phyloP scores from a whole-genome alignment of 2,797 vertebrate genomes.

The Remorina albescens region DNA sequence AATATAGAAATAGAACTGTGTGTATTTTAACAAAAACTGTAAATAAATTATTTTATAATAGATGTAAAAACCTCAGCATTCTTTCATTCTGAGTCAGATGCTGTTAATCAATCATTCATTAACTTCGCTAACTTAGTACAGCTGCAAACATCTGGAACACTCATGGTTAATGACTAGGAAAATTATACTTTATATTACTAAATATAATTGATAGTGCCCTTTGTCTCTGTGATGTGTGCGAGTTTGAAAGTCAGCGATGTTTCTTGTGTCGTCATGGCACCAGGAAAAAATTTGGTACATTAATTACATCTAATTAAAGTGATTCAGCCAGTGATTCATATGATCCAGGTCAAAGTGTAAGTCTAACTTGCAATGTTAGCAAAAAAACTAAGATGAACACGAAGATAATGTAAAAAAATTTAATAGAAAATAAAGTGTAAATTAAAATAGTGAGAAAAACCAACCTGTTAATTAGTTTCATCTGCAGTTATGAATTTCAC shows the following conservation, averaged over 20 bases:
- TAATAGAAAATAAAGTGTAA: background rate
- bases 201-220: constrained; percentile 6
- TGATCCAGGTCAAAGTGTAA: constrained; percentile 8
- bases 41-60: constrained; percentile 23
- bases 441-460: background rate
- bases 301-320: constrained; percentile 36
- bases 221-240: constrained; percentile 15
- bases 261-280: constrained; percentile 6
- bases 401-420: background rate
- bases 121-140: background rate
- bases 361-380: constrained; percentile 3
- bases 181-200: constrained; percentile 18
- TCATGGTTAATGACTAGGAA: background rate
- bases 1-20: background rate
- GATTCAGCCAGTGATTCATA: constrained; percentile 17
- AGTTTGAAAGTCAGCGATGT: constrained; percentile 5
- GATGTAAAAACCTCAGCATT: background rate
- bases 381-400: background rate
- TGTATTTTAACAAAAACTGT: constrained; percentile 9
- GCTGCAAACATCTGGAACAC: background rate
- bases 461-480: background rate
- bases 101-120: background rate
- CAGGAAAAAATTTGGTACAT: constrained; percentile 26
- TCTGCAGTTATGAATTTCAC: background rate
- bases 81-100: background rate